A percentile compares a stretch with the other conserved stretches of the same genome.
phyloP scores from a whole-genome alignment of 2,797 vertebrate genomes.

The Pygocentrus nattereri region DNA sequence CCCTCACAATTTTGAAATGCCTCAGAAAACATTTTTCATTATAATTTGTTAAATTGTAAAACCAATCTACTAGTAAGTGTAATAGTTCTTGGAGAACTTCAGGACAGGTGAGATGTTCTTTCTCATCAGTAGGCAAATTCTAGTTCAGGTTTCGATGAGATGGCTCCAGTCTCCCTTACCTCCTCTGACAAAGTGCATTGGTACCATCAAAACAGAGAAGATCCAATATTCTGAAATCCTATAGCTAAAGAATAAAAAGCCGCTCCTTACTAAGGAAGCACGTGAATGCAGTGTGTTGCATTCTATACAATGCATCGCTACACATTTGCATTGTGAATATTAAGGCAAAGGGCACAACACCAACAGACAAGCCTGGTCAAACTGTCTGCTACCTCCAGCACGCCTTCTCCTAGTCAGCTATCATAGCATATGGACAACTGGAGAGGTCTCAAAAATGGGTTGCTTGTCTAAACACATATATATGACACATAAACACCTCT shows the following conservation, averaged over 20 bases:
- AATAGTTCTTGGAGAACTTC: not conserved
- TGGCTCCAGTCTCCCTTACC: conserved; percentile 28
- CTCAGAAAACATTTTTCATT: not conserved
- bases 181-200: not conserved
- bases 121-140: conserved; percentile 53
- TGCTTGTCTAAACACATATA: too few species aligned
- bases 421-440: too few species aligned
- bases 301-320: too few species aligned
- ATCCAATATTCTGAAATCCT: not conserved
- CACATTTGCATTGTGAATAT: too few species aligned
- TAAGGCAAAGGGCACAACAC: too few species aligned
- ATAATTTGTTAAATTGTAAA: not conserved
- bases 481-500: too few species aligned
- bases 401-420: too few species aligned
- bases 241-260: not conserved
- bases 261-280: not conserved
- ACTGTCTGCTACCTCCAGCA: too few species aligned
- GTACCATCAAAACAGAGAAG: not conserved
- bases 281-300: too few species aligned
- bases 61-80: not conserved
- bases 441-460: too few species aligned
- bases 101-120: conserved; percentile 28
- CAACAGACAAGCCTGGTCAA: too few species aligned
- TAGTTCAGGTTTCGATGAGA: conserved; percentile 37
- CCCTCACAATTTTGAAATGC: not conserved